Base-by-base conservation (phyloP, 1,140 invertebrate genomes). In the Mya arenaria region DNA sequence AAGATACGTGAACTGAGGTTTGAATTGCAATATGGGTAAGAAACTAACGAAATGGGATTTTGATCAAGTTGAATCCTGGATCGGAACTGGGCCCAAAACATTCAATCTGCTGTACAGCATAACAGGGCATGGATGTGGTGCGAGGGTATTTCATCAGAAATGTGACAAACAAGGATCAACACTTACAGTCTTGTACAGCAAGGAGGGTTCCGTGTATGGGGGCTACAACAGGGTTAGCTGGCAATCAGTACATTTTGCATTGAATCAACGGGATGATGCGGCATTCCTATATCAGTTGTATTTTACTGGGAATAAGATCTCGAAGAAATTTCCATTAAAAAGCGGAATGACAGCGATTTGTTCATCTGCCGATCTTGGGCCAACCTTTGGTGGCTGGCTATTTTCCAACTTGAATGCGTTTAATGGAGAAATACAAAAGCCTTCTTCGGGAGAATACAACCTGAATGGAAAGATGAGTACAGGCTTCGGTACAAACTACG, bases 121-220 rank as follows among this genome's bases (percentile, higher is more conserved):
- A 4, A 56, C 44, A 36, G 60, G 41, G 56, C 60, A 86, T 56
- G 83, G 83, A 19, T 71, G 63, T 39, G 58, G 34, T 37, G 36
- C 74, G n/a, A 8, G 19, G 25, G 56, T 44, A 30, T 86, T 86
- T 56, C 85, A 86, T 56, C 36, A 66, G 44, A 68, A 62, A 30
- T 86, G 85, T 55, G 74, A 84, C 62, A 68, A 75, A 28, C 36
- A 82, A 60, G 83, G 79, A 0, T 71, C 83, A 17, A 86, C 85
- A 15, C 68, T 86, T 4, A 82, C 83, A 4, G 66, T 86, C 6
- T 56, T 72, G 25, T 82, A 84, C 62, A 82, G 81, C 55, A 81
- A 71, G 6, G 62, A 63, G 23, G 78, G 85, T 0, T 79, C 52
- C 37, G 66, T 84, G 19, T 86, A 72, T 55, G 85, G 83, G 23